Evolutionary conservation across 1,140 invertebrate species (phyloP).

Genomic region (Dinothrombium tinctorium): DNA sequence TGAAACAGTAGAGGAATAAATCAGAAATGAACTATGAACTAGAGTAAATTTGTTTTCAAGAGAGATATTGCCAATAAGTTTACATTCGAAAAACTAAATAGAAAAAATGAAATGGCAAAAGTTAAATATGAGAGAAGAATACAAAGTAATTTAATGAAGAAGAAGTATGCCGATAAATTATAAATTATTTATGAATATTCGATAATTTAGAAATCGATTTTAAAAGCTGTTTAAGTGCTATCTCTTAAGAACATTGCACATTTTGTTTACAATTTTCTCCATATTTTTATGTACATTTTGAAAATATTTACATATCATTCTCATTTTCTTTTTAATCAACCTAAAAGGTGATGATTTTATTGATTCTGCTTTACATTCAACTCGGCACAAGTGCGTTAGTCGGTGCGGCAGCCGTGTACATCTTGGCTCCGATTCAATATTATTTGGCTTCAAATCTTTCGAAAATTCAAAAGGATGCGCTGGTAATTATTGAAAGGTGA

Average conservation of each 20-base stretch:
- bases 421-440: slow-evolving; percentile 21
- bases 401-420: slow-evolving; percentile 29
- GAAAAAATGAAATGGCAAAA: no score
- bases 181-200: background rate
- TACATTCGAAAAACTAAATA: no score
- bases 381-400: slow-evolving; percentile 50
- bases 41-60: no score
- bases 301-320: no score
- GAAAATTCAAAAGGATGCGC: slow-evolving; percentile 19
- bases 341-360: slow-evolving; percentile 38
- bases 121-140: no score
- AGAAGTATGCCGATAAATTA: background rate
- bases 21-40: no score
- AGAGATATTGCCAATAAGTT: no score
- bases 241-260: no score
- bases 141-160: background rate
- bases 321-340: background rate
- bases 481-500: slow-evolving; percentile 9
- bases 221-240: no score
- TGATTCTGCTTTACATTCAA: slow-evolving; percentile 46
- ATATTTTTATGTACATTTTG: no score
- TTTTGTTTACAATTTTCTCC: no score
- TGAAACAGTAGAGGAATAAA: no score
- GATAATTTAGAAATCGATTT: background rate
- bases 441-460: slow-evolving; percentile 20